phyloP scores from a whole-genome alignment of 2,888 invertebrate species.

The Sarcophaga caerulescens region DNA sequence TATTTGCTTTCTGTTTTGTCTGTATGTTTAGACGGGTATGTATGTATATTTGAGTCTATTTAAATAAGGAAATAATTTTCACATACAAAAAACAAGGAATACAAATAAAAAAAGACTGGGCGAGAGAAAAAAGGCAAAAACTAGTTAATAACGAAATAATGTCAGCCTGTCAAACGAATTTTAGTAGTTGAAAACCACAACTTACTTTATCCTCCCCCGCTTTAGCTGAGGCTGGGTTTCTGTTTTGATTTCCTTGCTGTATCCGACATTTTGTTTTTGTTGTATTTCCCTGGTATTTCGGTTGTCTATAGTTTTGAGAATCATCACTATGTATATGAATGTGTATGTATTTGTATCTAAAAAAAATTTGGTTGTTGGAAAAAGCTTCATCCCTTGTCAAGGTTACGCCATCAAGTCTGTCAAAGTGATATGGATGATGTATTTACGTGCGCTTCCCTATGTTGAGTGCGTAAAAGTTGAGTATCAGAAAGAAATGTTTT shows the following conservation, averaged over 20 bases:
- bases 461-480: neutral
- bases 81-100: too few species aligned
- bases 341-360: neutral
- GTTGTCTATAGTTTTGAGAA: neutral
- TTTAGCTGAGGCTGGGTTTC: constrained; percentile 4
- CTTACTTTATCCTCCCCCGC: neutral
- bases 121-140: neutral
- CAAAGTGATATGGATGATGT: constrained; percentile 42
- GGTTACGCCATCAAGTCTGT: constrained; percentile 60
- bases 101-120: too few species aligned
- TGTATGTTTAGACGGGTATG: too few species aligned
- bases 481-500: constrained; percentile 15
- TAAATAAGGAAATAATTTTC: too few species aligned
- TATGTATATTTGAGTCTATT: too few species aligned
- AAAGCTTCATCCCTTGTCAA: constrained; percentile 76
- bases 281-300: neutral
- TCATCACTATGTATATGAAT: neutral
- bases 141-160: constrained; percentile 80
- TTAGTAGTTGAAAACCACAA: constrained; percentile 2
- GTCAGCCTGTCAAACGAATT: constrained; percentile 76
- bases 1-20: too few species aligned
- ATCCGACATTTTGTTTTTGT: neutral
- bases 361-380: neutral
- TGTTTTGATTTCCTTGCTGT: neutral
- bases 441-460: neutral